phyloP scores from a whole-genome alignment of 1,140 invertebrate genomes.

The Mizuhopecten yessoensis region DNA sequence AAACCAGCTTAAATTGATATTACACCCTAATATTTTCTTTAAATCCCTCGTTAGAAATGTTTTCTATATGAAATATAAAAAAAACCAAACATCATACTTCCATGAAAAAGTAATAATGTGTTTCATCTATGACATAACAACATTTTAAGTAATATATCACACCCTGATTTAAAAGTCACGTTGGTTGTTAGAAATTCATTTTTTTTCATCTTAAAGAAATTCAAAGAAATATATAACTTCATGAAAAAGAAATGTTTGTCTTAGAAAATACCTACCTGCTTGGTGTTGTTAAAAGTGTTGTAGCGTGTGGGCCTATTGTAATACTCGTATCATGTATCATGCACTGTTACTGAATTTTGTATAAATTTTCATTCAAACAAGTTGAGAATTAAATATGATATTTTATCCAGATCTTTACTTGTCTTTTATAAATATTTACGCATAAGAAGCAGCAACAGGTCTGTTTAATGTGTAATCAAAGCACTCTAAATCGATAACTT shows the following conservation, averaged over 20 bases:
- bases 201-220: too few relatives aligned
- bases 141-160: too few relatives aligned
- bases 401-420: background rate
- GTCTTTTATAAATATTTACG: background rate
- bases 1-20: background rate
- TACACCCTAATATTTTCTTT: background rate
- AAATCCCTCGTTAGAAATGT: too few relatives aligned
- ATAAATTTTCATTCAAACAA: constrained; percentile 28
- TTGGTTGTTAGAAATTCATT: too few relatives aligned
- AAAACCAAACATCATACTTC: too few relatives aligned
- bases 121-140: too few relatives aligned
- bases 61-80: too few relatives aligned
- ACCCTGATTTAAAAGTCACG: too few relatives aligned
- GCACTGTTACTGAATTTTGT: background rate
- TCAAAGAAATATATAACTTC: background rate
- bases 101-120: too few relatives aligned
- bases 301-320: constrained; percentile 25
- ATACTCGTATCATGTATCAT: constrained; percentile 21
- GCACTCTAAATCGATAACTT: too few relatives aligned
- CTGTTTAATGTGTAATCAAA: too few relatives aligned
- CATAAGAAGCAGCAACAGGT: too few relatives aligned
- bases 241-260: background rate
- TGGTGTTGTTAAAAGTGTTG: constrained; percentile 11
- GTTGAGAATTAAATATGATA: constrained; percentile 40
- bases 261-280: background rate